Base-by-base conservation (phyloP, 2,797 vertebrate species). In the Poecilia velifera region DNA sequence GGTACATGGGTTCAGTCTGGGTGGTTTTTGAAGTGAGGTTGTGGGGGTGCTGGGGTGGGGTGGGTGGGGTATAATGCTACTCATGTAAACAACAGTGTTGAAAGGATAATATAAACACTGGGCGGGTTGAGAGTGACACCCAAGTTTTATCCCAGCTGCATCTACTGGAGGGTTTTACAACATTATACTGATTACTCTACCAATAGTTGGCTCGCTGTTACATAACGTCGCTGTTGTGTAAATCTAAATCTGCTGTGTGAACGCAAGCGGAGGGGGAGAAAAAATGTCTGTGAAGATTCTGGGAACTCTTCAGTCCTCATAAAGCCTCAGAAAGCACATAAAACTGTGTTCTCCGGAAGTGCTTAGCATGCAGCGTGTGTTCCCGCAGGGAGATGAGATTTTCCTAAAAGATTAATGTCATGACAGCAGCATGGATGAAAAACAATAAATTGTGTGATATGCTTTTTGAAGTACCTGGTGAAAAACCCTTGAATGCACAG, bases 161-260 rank as follows among this genome's bases (percentile, higher is more conserved):
- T 70, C 66, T 45, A 41, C 66, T 70, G 3, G 66, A 43, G 39
- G 20, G 20, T 43, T 43, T 70, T 25, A 68, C 16, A 66, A 66
- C 14, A 62, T 62, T 41, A 41, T 25, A 25, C 64, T 22, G 64
- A 68, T 43, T 70, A 6, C 39, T 70, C 39, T 41, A 43, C 66
- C 64, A 68, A 68, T 68, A 70, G 66, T 70, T 45, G 4, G 12
- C 22, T 45, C 25, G 39, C 4, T 13, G 25, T 70, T 70, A 45
- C 25, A 45, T 70, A 70, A 43, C 39, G 34, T 68, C 3, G 10
- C 64, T 25, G 64, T n/a, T 70, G 66, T 70, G 39, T 14, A 70
- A 70, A 70, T 70, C 66, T 68, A 70, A 70, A 70, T 70, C 66
- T 68, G 34, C 22, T 13, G 39, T 70, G 36, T 43, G 39, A 70